Conservation (phyloP, 2,113 vertebrate genomes). For the Serinus canaria region DNA sequence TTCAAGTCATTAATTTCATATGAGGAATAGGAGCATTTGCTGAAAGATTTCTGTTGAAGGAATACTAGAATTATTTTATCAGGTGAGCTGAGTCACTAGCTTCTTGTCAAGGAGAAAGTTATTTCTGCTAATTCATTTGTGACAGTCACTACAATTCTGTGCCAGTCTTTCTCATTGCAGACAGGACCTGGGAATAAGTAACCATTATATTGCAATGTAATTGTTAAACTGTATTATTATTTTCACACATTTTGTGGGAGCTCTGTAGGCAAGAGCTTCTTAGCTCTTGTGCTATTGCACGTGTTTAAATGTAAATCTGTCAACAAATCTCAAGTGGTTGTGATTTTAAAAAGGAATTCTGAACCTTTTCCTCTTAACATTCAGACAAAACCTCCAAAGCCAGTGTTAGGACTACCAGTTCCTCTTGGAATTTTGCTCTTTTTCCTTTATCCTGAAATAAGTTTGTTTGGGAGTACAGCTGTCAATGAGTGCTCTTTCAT, state of each 20-base stretch:
- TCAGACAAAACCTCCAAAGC: neutral
- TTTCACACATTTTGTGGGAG: neutral
- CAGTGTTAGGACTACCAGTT: neutral
- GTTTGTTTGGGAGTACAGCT: neutral
- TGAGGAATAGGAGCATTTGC: neutral
- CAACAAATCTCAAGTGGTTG: neutral
- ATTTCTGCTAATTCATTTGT: neutral
- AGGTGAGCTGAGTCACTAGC: neutral
- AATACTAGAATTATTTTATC: neutral
- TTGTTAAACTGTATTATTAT: neutral
- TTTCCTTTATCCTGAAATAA: neutral
- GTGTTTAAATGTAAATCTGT: neutral
- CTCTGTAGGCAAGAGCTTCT: neutral
- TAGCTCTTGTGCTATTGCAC: neutral
- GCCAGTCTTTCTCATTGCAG: neutral
- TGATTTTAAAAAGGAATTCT: neutral
- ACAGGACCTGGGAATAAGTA: neutral
- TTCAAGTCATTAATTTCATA: neutral
- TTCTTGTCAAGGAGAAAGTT: neutral
- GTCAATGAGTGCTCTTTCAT: neutral
- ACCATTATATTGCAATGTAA: neutral
- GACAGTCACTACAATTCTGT: neutral
- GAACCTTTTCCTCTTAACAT: neutral
- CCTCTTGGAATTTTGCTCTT: neutral
- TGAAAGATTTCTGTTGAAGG: neutral